Conservation (phyloP, 2,797 vertebrate species). For the Notamacropus eugenii region DNA sequence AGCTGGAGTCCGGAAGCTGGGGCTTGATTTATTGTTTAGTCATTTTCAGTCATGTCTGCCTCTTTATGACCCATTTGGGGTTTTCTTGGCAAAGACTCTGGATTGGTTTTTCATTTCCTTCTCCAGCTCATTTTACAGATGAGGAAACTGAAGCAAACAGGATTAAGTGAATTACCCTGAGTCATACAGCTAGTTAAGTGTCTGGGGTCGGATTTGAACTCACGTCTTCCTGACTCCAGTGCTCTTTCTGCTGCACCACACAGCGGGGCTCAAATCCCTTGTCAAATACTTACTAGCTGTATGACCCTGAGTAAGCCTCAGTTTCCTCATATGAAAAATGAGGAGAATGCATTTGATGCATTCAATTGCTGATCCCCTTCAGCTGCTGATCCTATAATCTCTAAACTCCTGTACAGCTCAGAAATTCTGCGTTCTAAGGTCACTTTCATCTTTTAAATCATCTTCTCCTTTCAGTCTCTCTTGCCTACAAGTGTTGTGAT, state of each 20-base stretch:
- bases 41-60: background rate
- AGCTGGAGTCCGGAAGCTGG: constrained; percentile 17
- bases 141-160: background rate
- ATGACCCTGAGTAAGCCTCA: background rate
- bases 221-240: too few relatives aligned
- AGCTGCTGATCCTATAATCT: background rate
- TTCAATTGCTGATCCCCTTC: background rate
- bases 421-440: background rate
- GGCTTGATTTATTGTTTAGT: constrained; percentile 31
- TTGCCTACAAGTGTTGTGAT: background rate
- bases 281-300: background rate
- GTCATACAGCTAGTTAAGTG: background rate
- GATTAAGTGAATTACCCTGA: background rate
- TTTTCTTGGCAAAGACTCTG: background rate
- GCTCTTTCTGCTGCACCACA: background rate
- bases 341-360: background rate
- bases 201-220: background rate
- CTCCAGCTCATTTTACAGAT: background rate
- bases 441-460: background rate
- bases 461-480: background rate
- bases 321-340: background rate
- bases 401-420: background rate
- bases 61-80: background rate
- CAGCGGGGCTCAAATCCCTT: background rate
- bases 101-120: background rate